Evolutionary conservation across 2,888 invertebrate genomes (phyloP).

Genomic region (Napeogenes sylphis): DNA sequence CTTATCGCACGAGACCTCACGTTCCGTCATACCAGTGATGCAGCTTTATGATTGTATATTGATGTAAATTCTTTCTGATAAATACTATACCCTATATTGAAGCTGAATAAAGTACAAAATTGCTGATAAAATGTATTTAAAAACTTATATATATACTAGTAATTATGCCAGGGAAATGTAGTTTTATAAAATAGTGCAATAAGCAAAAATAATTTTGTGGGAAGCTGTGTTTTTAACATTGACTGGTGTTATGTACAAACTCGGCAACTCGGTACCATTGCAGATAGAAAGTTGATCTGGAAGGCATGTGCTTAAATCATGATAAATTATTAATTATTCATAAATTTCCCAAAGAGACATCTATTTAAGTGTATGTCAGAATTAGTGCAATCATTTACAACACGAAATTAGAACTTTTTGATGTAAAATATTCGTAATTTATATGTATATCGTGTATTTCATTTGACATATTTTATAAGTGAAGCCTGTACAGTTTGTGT

Average conservation of each 20-base stretch:
- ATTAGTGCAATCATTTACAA: slow-evolving; percentile 58
- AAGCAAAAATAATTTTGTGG: slow-evolving; percentile 33
- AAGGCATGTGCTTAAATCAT: slow-evolving; percentile 49
- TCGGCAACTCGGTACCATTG: slow-evolving; percentile 38
- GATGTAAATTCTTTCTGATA: slow-evolving; percentile 46
- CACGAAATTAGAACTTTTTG: slow-evolving; percentile 43
- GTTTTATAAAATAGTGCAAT: slow-evolving; percentile 74
- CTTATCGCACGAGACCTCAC: slow-evolving; percentile 39
- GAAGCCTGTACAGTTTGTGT: slow-evolving; percentile 53
- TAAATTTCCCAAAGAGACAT: slow-evolving; percentile 68
- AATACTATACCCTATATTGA: slow-evolving; percentile 44
- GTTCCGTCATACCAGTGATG: neutral
- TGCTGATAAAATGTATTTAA: slow-evolving; percentile 61
- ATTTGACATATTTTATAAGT: slow-evolving; percentile 42
- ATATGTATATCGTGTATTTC: slow-evolving; percentile 65
- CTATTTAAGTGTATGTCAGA: slow-evolving; percentile 58
- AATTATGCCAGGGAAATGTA: slow-evolving; percentile 48
- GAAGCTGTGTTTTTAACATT: slow-evolving; percentile 33
- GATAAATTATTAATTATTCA: slow-evolving; percentile 58
- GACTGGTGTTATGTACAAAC: slow-evolving; percentile 33
- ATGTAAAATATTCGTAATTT: slow-evolving; percentile 51
- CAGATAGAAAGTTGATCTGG: slow-evolving; percentile 49
- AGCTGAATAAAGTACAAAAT: slow-evolving; percentile 73
- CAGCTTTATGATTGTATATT: slow-evolving; percentile 35
- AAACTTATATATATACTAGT: slow-evolving; percentile 55